Base-by-base conservation (phyloP, 2,797 vertebrate genomes). In the Jordanella pulchra region DNA sequence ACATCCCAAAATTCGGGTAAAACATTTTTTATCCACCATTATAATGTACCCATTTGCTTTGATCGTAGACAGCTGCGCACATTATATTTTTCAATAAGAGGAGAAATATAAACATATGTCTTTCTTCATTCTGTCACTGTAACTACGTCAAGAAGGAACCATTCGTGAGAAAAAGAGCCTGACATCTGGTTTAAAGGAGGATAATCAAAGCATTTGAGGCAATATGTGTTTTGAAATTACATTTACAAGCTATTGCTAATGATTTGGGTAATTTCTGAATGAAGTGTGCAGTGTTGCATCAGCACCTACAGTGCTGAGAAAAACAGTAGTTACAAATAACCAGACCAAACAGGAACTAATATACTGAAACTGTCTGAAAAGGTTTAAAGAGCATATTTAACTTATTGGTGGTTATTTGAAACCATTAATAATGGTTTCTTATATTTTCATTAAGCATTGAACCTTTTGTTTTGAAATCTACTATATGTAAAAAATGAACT, bases 311-410 rank as follows among this genome's bases (percentile, higher is more conserved):
- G 11, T 74, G 58, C 78, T 84, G 77, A 88, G 76, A 53, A 70
- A 69, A 30, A 11, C 55, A 10, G 27, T 51, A 71, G 30, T 89
- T 90, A 71, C 78, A 17, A 39, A 79, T 73, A 63, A 32, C 78
- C 1, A 44, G 48, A 18, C 44, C 17, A 50, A 39, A 67, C 28
- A 0, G 1, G 17, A 25, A 42, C 7, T 15, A 39, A 65, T 12
- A 3, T 3, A 48, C 15, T 23, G 1, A 39, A n/a, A 48, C 27
- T 12, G n/a, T 11, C 71, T 18, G 13, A 55, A 68, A 56, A 73
- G 55, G 10, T 2, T 39, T 60, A 7, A 63, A 3, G 6, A 25
- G 23, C 5, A 7, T 42, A 4, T 63, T 42, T 63, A 35, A n/a
- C 7, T 63, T 5, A 63, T 61, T 39, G 32, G 58, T 39, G 5